Evolutionary conservation across 2,888 invertebrate genomes (phyloP).

Genomic region (Aproaerema taeniolella): DNA sequence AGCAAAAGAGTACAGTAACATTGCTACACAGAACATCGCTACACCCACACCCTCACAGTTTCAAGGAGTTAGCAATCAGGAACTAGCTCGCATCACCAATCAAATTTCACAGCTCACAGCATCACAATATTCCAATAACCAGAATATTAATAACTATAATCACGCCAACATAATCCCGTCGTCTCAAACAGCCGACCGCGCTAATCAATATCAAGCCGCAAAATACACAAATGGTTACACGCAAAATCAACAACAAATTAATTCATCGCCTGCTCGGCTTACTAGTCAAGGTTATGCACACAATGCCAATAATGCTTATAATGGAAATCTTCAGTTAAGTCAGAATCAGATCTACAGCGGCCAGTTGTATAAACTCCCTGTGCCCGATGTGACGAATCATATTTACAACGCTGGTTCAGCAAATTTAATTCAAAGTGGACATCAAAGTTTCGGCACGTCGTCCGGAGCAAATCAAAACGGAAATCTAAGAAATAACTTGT

Average conservation of each 20-base stretch:
- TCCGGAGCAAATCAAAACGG: conserved; percentile 25
- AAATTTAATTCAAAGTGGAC: conserved; percentile 28
- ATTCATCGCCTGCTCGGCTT: conserved; percentile 27
- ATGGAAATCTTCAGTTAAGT: conserved; percentile 19
- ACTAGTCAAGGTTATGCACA: conserved; percentile 20
- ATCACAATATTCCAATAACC: conserved; percentile 44
- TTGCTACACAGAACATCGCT: conserved; percentile 46
- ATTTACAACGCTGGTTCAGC: conserved; percentile 47
- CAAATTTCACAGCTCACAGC: conserved; percentile 59
- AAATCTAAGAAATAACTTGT: conserved; percentile 22
- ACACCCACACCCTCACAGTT: conserved; percentile 38
- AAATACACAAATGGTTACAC: conserved; percentile 23
- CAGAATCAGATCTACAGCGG: conserved; percentile 56
- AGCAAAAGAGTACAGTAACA: conserved; percentile 59
- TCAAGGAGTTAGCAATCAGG: conserved; percentile 46
- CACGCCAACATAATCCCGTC: conserved; percentile 26
- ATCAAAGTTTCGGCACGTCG: conserved; percentile 27
- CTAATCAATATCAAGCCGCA: conserved; percentile 27
- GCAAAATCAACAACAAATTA: conserved; percentile 32
- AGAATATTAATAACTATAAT: conserved; percentile 29
- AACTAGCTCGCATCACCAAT: conserved; percentile 46
- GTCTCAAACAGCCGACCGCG: conserved; percentile 24
- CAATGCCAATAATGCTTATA: conserved; percentile 24
- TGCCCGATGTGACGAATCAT: conserved; percentile 59
- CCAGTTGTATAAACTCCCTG: conserved; percentile 60